Evolutionary conservation across 2,113 vertebrate genomes (phyloP), one percentile per base, ranked within the genome.

Genomic region (Sebastes schlegelii): DNA sequence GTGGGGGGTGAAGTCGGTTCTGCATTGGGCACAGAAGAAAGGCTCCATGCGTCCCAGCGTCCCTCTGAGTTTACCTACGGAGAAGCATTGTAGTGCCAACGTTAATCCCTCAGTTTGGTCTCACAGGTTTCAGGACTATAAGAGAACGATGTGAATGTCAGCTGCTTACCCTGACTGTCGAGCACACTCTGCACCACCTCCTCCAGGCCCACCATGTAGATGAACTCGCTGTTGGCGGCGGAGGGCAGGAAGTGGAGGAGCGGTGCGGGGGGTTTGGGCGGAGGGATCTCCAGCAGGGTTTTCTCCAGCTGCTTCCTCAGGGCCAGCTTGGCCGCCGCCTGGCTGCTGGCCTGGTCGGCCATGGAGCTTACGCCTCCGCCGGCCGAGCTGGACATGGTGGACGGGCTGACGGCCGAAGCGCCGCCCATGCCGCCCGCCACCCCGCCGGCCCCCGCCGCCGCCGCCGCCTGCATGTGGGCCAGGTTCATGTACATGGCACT

Each of bases 151-250:
- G 1, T 51, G 26, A 16, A 21, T 10, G 40, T 40, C 4, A 4
- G 26, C 42, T 34, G 52, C 95, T 95, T 77, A 99, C 97, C 97
- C 93, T 98, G 98, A 90, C 97, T 98, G 95, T 99, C 97, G 69
- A 99, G 97, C 69, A 99, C 97, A n/a, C 97, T 99, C 94, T 99
- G 97, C 67, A 99, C 98, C 84, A 99, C 98, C 92, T 99, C 98
- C 94, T 99, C 98, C 93, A 99, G 93, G 61, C 98, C 98, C 94
- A 99, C 98, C 98, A 99, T 99, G 95, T 99, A 99, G 95, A 99
- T 99, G 93, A 99, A 99, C 93, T 99, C 98, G 80, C 97, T 98
- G 94, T 99, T 99, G 90, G 98, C 98, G 0, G 98, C 98, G 3
- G 98, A 99, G 80, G 98, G 98, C 86, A 99, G 91, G 94, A 99